Evolutionary conservation across 2,888 invertebrate species (phyloP).

Genomic region (Tineola bisselliella): DNA sequence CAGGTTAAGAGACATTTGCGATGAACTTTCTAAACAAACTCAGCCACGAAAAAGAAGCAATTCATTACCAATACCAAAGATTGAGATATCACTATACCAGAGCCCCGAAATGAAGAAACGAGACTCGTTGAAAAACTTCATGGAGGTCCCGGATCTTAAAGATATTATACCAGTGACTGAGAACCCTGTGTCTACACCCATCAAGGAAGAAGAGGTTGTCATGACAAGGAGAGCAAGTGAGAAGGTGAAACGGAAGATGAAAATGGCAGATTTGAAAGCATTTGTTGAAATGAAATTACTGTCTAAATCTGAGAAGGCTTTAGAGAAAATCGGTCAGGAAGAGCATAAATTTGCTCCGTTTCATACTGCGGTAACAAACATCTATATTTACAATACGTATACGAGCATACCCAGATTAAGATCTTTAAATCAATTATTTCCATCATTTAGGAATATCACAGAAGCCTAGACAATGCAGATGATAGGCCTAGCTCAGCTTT

Average conservation of each 20-base stretch:
- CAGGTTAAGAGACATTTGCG: slow-evolving; percentile 87
- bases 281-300: slow-evolving; percentile 92
- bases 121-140: slow-evolving; percentile 76
- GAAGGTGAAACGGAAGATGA: slow-evolving; percentile 85
- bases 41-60: slow-evolving; percentile 89
- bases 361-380: slow-evolving; percentile 48
- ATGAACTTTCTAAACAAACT: slow-evolving; percentile 80
- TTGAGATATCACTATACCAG: slow-evolving; percentile 87
- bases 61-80: slow-evolving; percentile 93
- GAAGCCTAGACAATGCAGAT: slow-evolving; percentile 84
- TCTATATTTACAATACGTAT: not conserved
- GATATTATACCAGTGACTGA: slow-evolving; percentile 73
- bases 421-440: not conserved
- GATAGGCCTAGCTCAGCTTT: slow-evolving; percentile 78
- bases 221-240: slow-evolving; percentile 77
- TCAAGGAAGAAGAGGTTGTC: slow-evolving; percentile 41
- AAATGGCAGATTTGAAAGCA: slow-evolving; percentile 90
- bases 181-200: slow-evolving; percentile 38
- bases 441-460: slow-evolving; percentile 76
- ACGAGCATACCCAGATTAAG: too few species aligned
- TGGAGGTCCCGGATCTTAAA: slow-evolving; percentile 79
- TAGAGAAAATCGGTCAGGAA: slow-evolving; percentile 88
- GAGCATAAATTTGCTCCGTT: slow-evolving; percentile 68
- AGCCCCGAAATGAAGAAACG: slow-evolving; percentile 75
- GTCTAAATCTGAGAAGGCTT: slow-evolving; percentile 89